Evolutionary conservation across 2,888 invertebrate genomes (phyloP).

Genomic region (Tuberolachnus salignus): DNA sequence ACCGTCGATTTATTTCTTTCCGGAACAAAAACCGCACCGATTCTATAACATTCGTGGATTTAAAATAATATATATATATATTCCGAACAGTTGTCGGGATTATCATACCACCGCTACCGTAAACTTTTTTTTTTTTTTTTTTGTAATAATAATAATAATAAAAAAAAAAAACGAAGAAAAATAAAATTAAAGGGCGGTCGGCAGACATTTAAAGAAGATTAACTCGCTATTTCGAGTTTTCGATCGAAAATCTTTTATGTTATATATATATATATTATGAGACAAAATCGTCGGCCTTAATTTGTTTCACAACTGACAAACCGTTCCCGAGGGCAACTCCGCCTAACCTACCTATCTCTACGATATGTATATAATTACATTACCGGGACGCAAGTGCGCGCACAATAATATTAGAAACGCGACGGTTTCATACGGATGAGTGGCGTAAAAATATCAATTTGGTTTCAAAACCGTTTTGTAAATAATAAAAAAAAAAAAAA

Average conservation of each 20-base stretch:
- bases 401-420: neutral
- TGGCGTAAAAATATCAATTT: constrained; percentile 29
- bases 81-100: no score
- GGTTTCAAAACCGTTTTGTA: constrained; percentile 22
- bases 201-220: constrained; percentile 5
- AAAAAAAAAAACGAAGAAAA: neutral
- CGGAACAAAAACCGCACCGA: no score
- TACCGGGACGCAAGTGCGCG: neutral
- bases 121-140: no score
- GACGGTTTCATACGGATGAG: neutral
- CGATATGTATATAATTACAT: constrained; percentile 11
- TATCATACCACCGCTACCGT: no score
- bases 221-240: constrained; percentile 30
- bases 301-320: constrained; percentile 23
- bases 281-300: neutral
- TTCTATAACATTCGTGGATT: no score
- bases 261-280: no score
- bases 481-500: no score
- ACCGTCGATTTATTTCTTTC: no score
- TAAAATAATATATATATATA: no score
- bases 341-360: no score
- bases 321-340: neutral
- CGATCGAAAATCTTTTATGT: neutral
- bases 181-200: neutral
- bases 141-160: neutral